Conservation (phyloP, 92 coral and sea anemone species). For the Siderastrea siderea region DNA sequence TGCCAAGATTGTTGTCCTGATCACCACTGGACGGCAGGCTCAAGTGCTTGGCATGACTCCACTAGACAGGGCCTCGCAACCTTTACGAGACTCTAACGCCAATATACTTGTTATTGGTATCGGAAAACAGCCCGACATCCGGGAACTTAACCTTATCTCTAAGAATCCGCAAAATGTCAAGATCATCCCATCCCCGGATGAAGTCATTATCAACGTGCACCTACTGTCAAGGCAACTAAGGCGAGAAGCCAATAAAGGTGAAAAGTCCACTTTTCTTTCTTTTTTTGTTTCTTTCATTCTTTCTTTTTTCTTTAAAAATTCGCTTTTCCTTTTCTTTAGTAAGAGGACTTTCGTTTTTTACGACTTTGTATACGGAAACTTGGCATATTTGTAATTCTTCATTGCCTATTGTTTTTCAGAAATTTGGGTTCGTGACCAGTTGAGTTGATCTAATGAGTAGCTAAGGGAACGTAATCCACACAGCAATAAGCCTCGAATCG, state of each 20-base stretch:
- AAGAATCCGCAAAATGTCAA: conserved; percentile 66
- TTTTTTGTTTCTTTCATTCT: background rate
- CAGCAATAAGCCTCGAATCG: too few relatives aligned
- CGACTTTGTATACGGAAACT: too few relatives aligned
- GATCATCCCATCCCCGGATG: conserved; percentile 39
- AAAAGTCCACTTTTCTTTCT: background rate
- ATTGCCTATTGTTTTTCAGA: too few relatives aligned
- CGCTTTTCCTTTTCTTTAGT: too few relatives aligned
- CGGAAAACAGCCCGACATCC: conserved; percentile 51
- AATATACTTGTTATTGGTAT: conserved; percentile 78
- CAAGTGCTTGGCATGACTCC: conserved; percentile 69
- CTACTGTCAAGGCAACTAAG: conserved; percentile 15
- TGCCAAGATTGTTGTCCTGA: conserved; percentile 76
- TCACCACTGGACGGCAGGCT: conserved; percentile 88
- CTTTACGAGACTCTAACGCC: conserved; percentile 72
- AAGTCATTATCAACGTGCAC: conserved; percentile 24
- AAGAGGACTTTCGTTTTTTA: too few relatives aligned
- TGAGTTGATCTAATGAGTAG: too few relatives aligned
- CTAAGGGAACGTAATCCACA: too few relatives aligned
- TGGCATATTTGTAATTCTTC: too few relatives aligned
- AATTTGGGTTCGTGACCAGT: too few relatives aligned
- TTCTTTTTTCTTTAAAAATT: too few relatives aligned
- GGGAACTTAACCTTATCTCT: conserved; percentile 73
- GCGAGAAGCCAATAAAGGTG: conserved; percentile 3
- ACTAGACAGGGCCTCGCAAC: conserved; percentile 68